These are phyloP conservation scores for Anguilla pacifica DNA, from an alignment of 2,797 vertebrate species.

Conservation along the genomic window DNA sequence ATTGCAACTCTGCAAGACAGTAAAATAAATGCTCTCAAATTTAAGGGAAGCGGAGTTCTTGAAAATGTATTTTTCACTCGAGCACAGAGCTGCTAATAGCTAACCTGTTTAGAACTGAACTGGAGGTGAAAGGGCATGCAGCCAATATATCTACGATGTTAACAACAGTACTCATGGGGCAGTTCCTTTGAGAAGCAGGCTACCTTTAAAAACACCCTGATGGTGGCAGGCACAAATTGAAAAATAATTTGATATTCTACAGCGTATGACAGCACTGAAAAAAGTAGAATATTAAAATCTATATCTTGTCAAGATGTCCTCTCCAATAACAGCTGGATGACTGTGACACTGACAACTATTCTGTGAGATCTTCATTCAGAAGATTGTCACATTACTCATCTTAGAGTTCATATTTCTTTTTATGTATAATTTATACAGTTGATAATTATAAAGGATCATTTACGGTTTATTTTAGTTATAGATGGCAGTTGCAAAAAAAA, in stretches of 20 bases:
- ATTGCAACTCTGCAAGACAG: slow-evolving; percentile 51
- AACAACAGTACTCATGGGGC: background rate
- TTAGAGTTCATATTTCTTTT: background rate
- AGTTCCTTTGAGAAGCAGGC: background rate
- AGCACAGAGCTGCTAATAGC: slow-evolving; percentile 58
- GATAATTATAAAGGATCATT: background rate
- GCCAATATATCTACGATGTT: background rate
- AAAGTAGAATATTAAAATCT: background rate
- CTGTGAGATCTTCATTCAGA: background rate
- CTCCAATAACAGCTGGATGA: background rate
- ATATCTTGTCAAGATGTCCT: background rate
- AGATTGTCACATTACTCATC: background rate
- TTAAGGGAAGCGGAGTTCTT: slow-evolving; percentile 54
- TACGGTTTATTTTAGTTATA: background rate
- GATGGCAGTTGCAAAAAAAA: background rate
- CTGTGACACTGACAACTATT: background rate
- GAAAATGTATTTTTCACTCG: slow-evolving; percentile 47
- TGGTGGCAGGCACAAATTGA: background rate
- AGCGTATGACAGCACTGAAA: background rate
- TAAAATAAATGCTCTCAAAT: slow-evolving; percentile 54
- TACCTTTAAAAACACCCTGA: background rate
- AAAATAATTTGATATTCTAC: background rate
- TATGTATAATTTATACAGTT: background rate
- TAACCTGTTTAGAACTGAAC: slow-evolving; percentile 39
- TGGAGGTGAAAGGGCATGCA: background rate